These are phyloP conservation scores for Drosophila bocqueti DNA, from an alignment of 1,140 invertebrate species.

Conservation along the genomic window DNA sequence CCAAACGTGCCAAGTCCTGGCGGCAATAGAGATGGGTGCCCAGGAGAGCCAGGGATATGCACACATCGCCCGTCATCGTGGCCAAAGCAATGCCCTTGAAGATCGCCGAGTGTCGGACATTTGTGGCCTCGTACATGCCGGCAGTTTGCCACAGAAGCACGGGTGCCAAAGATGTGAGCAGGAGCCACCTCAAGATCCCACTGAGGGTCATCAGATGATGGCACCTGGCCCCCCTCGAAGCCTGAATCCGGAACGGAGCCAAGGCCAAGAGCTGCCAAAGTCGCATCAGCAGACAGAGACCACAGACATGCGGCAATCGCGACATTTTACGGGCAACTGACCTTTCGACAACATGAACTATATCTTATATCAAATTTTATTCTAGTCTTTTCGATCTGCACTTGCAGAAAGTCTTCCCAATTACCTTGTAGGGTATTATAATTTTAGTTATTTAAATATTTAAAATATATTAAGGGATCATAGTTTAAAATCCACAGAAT, in stretches of 20 bases:
- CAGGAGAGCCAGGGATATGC: slow-evolving; percentile 53
- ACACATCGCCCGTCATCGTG: slow-evolving; percentile 59
- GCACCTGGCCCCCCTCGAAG: slow-evolving; percentile 11
- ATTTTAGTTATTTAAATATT: not conserved
- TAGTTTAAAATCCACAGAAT: not conserved
- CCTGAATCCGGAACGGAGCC: slow-evolving; percentile 46
- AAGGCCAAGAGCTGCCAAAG: slow-evolving; percentile 59
- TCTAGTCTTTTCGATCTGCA: not conserved
- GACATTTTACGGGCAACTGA: slow-evolving; percentile 60
- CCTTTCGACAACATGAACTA: not conserved
- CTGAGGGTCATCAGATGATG: slow-evolving; percentile 30
- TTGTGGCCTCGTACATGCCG: slow-evolving; percentile 61
- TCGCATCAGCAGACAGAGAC: slow-evolving; percentile 56
- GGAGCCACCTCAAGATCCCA: slow-evolving; percentile 35
- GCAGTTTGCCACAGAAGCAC: slow-evolving; percentile 53
- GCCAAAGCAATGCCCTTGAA: slow-evolving; percentile 61
- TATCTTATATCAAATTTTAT: not conserved
- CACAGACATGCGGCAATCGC: slow-evolving; percentile 62
- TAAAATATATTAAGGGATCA: not conserved
- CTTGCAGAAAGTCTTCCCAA: not conserved
- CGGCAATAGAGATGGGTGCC: slow-evolving; percentile 52
- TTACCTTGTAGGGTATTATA: no score
- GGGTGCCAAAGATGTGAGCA: slow-evolving; percentile 43
- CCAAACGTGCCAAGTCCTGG: slow-evolving; percentile 26
- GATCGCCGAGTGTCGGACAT: slow-evolving; percentile 58